Base-by-base conservation (phyloP, 2,888 invertebrate genomes). In the Dryadula phaetusa region DNA sequence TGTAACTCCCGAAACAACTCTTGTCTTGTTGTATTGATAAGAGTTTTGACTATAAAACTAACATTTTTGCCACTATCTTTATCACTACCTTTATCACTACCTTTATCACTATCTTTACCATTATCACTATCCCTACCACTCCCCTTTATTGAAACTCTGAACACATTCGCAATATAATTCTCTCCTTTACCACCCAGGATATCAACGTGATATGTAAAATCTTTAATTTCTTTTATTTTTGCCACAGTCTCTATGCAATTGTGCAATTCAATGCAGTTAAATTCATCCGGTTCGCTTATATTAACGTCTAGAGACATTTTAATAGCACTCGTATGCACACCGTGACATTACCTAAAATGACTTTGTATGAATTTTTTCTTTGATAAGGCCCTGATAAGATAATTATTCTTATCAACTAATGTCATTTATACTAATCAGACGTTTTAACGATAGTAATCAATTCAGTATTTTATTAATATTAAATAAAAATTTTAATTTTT, bases 231-330 rank as follows among this genome's bases (percentile, higher is more conserved):
- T 62, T 82, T 80, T 6, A 79, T 63, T 42, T 76, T 74, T 0
- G 88, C 87, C 1, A 86, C 79, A 65, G 82, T 77, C 78, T 85
- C 70, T 7, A 91, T 81, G 20, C 81, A 82, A 70, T 71, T 80
- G 65, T 92, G 91, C 6, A 92, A 78, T 81, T 90, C 87, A 22
- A 75, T 67, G 67, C 83, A 83, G 25, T 90, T 88, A 69, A 91
- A 90, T 64, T 90, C 90, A 42, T 90, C 90, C 1, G 89, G 87
- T 78, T 92, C 90, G 80, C 88, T 88, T 58, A 88, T 78, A 73
- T 91, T 88, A n/a, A 92, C 90, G 73, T 92, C 89, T 70, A 92
- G 76, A 77, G 91, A 92, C 91, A 92, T 91, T 75, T 75, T 83
- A 18, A 52, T 67, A 20, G 7, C 25, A 37, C 42, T 52, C 25